Base-by-base conservation (phyloP, 2,888 invertebrate genomes). In the Lasius platythorax region DNA sequence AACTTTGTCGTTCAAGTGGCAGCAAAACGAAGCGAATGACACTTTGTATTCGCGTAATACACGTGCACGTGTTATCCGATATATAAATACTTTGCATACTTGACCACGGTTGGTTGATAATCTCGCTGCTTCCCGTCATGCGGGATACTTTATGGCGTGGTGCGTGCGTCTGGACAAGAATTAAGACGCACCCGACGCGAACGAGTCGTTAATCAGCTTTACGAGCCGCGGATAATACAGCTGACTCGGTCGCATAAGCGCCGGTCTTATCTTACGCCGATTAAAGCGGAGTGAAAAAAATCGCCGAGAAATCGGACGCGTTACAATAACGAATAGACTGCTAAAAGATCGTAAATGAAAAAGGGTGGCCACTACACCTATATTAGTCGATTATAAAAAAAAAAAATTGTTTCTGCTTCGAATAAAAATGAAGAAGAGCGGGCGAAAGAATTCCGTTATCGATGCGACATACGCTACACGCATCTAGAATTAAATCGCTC, bases 121-220 rank as follows among this genome's bases (percentile, higher is more conserved):
- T 79, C 74, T 73, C 43, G 33, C 43, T 23, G 43, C 79, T 79
- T 50, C 43, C 58, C 74, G 43, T 79, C 79, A 43, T 58, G 58
- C 58, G 58, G 79, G 18, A 79, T 73, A 79, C 74, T 73, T 79
- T 73, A 79, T 33, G 56, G 18, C 37, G 28, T 11, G 37, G 37
- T 56, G 58, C 58, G 18, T 70, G 58, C 33, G n/a, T 23, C 28
- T 28, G 58, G 23, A 61, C 40, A 66, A 56, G 66, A 82, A 82
- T 82, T 63, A 82, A 82, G 79, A 82, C 79, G 43, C 82, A 66
- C 56, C 66, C 66, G 53, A 66, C 50, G 30, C 56, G 66, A 63
- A 40, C 82, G 46, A 63, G 82, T 79, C 46, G 82, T 82, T 76
- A 79, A 82, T 82, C 82, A 43, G 66, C 66, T 82, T 82, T 82